Evolutionary conservation across 1,140 invertebrate genomes (phyloP).

Genomic region (Pantala flavescens): DNA sequence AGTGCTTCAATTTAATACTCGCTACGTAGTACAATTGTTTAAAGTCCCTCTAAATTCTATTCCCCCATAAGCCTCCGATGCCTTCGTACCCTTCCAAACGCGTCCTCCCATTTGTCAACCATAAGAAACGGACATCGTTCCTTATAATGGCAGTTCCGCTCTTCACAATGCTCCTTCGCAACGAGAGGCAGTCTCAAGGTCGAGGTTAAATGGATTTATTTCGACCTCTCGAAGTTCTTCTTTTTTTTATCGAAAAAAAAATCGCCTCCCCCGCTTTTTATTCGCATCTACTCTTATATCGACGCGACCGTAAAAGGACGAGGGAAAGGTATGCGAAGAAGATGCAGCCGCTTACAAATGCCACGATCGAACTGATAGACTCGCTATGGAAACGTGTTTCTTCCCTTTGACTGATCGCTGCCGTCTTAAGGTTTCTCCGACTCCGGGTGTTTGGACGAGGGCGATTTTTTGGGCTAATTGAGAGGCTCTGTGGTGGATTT

Average conservation of each 20-base stretch:
- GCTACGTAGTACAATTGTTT: too few relatives aligned
- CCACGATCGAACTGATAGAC: not conserved
- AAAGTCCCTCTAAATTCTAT: too few relatives aligned
- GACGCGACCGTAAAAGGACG: not conserved
- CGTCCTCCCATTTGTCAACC: conserved; percentile 2
- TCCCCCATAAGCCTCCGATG: too few relatives aligned
- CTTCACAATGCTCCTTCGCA: not conserved
- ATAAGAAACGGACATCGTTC: not conserved
- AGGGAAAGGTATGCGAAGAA: not conserved
- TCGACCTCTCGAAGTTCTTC: not conserved
- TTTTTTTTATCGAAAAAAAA: not conserved
- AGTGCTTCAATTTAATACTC: too few relatives aligned
- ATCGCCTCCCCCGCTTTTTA: not conserved
- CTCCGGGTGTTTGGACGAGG: too few relatives aligned
- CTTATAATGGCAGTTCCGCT: not conserved
- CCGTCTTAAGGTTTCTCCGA: not conserved
- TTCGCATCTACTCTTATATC: not conserved
- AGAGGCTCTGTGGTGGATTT: too few relatives aligned
- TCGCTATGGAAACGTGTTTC: not conserved
- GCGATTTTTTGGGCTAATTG: too few relatives aligned
- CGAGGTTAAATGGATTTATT: not conserved
- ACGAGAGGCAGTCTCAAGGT: not conserved
- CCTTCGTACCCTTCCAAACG: too few relatives aligned
- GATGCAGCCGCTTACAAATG: not conserved
- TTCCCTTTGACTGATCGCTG: not conserved